Percentiles rank a stretch among this genome's conserved stretches.
phyloP scores from a whole-genome alignment of 2,797 vertebrate species.

The Sternotherus odoratus region DNA sequence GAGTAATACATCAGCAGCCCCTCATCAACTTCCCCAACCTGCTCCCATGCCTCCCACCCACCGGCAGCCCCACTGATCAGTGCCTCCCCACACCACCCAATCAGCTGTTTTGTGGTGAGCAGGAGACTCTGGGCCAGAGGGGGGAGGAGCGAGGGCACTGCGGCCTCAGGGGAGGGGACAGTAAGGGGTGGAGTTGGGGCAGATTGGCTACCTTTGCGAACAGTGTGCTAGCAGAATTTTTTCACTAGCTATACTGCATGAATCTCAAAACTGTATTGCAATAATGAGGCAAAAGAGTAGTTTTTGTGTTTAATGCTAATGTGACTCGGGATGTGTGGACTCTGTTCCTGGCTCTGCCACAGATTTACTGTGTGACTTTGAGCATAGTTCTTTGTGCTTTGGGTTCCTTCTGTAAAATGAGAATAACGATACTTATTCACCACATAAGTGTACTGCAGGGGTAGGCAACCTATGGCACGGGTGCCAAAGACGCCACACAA shows the following conservation, averaged over 20 bases:
- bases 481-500: no score
- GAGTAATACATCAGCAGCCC: no score
- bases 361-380: background rate
- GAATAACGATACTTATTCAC: background rate
- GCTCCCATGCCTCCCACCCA: no score
- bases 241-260: conserved; percentile 64
- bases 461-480: no score
- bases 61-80: no score
- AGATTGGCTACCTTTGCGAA: background rate
- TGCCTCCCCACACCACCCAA: no score
- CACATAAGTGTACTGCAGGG: conserved; percentile 1
- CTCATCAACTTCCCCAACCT: no score
- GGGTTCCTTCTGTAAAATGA: conserved; percentile 30
- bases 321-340: background rate
- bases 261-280: background rate
- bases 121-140: no score
- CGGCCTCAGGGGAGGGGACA: no score
- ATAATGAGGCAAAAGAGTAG: background rate
- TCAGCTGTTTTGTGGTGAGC: no score
- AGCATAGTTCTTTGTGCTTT: background rate
- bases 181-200: no score
- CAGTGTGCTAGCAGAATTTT: conserved; percentile 44
- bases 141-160: no score
- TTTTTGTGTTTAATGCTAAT: background rate
- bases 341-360: conserved; percentile 3